Base-by-base conservation (phyloP, 2,888 invertebrate genomes). In the Platycheirus albimanus region DNA sequence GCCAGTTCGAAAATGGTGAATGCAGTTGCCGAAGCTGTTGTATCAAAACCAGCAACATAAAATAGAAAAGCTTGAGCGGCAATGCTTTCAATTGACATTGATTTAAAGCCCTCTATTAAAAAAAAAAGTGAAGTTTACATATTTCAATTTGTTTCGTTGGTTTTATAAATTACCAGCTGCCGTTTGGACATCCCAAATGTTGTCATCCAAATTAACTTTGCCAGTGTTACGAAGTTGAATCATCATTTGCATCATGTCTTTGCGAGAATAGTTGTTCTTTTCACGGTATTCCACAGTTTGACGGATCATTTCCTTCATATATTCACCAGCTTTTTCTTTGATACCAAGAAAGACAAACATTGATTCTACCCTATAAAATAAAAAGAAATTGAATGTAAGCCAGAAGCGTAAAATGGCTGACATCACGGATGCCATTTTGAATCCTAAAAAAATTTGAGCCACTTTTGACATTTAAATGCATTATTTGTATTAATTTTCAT, bases 221-320 rank as follows among this genome's bases (percentile, higher is more conserved):
- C 89, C 90, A 1, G 88, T 88, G 38, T 92, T 91, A n/a, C 91
- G 89, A 24, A 92, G 84, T 43, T 91, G 90, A 61, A 92, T 90
- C 36, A 92, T 86, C 63, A 92, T 83, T 84, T 92, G 91, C 85
- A 92, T 87, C 75, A 92, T 87, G 86, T 92, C 92, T 75, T 90
- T 90, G 7, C 91, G 88, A 1, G 88, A 86, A 4, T 91, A 87
- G 43, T 91, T 90, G 30, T 90, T 87, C 2, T 87, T 67, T 84
- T 91, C 91, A n/a, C 92, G 89, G 69, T 88, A 88, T 20, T 89
- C 87, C 7, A 92, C 88, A 11, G 91, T 90, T 7, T 88, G 87
- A 15, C 88, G 87, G 5, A 92, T 90, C 11, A 92, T 87, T 36
- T 88, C 87, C 1, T 88, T 86, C 83, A 92, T 89, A 75, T 89